Evolutionary conservation across 2,888 invertebrate genomes (phyloP), one percentile per base, ranked within the genome.

Genomic region (Drosophila lacicola): DNA sequence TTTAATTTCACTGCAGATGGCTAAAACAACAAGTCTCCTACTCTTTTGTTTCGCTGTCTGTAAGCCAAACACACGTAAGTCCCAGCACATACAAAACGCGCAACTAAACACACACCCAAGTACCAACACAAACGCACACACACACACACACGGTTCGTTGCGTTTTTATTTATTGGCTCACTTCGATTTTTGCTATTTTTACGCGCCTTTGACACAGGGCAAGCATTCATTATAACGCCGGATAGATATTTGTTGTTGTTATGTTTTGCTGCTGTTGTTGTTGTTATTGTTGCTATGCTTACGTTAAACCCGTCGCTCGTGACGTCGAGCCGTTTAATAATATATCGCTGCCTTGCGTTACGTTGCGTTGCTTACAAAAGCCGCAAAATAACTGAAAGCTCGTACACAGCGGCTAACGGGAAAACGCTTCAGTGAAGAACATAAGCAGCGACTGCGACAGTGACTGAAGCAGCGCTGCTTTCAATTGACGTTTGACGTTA

Each of bases 121-220:
- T 13, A n/a, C 44, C 19, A 13, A n/a, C 1, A 34, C 44, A 55
- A 41, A 39, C 17, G 13, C 11, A 17, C 19, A 36, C 19, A 36
- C 39, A 54, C 21, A 17, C 19, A 41, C 10, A 44, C 47, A 44
- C 47, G 56, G 61, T 47, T 77, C 57, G 63, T 51, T 75, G 41
- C 8, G 57, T 63, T 47, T 49, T 63, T 60, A 54, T 75, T 70
- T 75, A 74, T 74, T 66, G 55, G 58, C 51, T 74, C 51, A 63
- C 74, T 78, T 74, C 78, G 74, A 74, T 74, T 74, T 72, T 67
- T 65, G 54, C 62, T 74, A 74, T 78, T 78, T 74, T 72, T 74
- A 72, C 67, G 34, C 67, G 56, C 42, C 50, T 46, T 57, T 61
- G 56, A 62, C 61, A 71, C 51, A 62, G 34, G 46, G 42, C 57